Base-by-base conservation (phyloP, 2,888 invertebrate genomes). In the Cantharis lateralis region DNA sequence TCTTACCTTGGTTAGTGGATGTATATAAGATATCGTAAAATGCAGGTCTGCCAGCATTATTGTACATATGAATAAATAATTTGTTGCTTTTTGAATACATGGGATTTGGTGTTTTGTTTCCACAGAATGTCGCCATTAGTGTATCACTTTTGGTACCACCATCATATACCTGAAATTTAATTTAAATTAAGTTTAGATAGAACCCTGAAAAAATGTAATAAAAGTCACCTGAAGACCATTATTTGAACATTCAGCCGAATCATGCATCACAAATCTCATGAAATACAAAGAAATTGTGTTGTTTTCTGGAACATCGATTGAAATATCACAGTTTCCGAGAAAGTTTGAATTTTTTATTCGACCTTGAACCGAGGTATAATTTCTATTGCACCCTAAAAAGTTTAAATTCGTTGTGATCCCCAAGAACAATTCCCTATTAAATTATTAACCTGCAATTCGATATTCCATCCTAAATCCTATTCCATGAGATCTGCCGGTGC, bases 261-360 rank as follows among this genome's bases (percentile, higher is more conserved):
- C 85, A 15, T 85, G 85, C 13, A 91, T 84, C 20, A 83, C 80
- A 68, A 93, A 89, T 0, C 84, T 79, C 70, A 88, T 88, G 83
- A 94, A 94, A 84, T 94, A 96, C 0, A 95, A 82, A 0, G 95
- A 92, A 79, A 97, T 91, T 0, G 94, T 94, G 82, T 89, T 89
- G 86, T 92, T 94, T 82, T 85, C 89, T 2, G 93, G 92, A 0
- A 93, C 93, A 13, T 89, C 90, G 24, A 97, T 93, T 5, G 90
- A 90, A 0, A 93, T 90, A 80, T 89, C 90, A 85, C 97, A 97
- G 66, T 89, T 80, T 0, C 84, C 85, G 75, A 85, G 84, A 75
- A 87, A 76, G 10, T 84, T 78, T 11, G 89, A 88, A 79, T 88
- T 88, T 71, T 88, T 88, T 68, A 97, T 90, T 83, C 94, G 91